Base-by-base conservation (phyloP, 2,888 invertebrate genomes). In the Julus scandinavius region DNA sequence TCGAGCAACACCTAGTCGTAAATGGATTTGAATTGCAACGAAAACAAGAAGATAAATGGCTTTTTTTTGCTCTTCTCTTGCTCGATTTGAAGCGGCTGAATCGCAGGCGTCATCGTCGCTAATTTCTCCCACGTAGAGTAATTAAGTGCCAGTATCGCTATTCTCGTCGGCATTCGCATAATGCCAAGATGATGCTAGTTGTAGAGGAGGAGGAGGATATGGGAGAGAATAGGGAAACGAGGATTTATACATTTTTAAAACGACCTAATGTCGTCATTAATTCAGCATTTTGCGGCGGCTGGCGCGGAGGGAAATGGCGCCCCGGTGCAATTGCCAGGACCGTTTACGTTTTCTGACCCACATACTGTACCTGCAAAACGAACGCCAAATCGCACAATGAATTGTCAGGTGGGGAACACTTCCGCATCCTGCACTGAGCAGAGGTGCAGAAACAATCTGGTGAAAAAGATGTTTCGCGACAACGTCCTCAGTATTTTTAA, bases 111-210 rank as follows among this genome's bases (percentile, higher is more conserved):
- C 29, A 80, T 80, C 80, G 80, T 80, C 38, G 80, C 38, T 80
- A 80, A 80, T 80, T 80, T 80, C 80, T 80, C 80, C 80, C 80
- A 80, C 38, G 11, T 80, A 15, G 80, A 80, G 80, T 80, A 80
- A 80, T 80, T 80, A 80, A 80, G 80, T 38, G 38, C 13, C 63
- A 20, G 63, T 20, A 63, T 63, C 20, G 20, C 63, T 6, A 63
- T 63, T 63, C 63, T 63, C 29, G 29, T 80, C 80, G 80, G 80
- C 38, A 29, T 80, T 80, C 54, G 54, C 54, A 15, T 17, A 54
- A 54, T 15, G 54, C 54, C 54, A 54, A 54, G 54, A 54, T 54
- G 54, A 54, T 54, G 54, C 54, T 17, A 54, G 15, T 54, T 54
- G 13, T 11, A 17, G 54, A 54, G 54, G 54, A 13, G 15, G 15